Conservation (phyloP, 1,140 invertebrate species). For the Megalopta genalis region DNA sequence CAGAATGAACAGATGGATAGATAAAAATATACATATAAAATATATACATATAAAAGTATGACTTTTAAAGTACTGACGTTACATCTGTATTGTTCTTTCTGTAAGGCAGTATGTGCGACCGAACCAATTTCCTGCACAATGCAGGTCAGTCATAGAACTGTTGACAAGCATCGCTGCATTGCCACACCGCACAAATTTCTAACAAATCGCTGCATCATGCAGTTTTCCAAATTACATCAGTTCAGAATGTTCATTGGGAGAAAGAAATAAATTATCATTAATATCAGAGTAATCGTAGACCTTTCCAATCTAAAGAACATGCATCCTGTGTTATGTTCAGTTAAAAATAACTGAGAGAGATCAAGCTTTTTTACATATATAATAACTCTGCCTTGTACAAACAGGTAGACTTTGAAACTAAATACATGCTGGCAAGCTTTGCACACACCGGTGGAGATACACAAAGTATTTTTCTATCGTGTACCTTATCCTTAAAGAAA, state of each 20-base stretch:
- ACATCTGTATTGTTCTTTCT: constrained; percentile 48
- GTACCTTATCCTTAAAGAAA: constrained; percentile 37
- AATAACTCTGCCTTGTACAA: constrained; percentile 35
- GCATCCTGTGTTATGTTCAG: constrained; percentile 30
- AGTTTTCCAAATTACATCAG: constrained; percentile 60
- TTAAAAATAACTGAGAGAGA: constrained; percentile 46
- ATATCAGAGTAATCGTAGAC: constrained; percentile 53
- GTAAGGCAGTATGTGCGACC: constrained; percentile 47
- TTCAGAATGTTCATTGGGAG: constrained; percentile 44
- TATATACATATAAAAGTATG: constrained; percentile 42
- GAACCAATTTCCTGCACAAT: constrained; percentile 43
- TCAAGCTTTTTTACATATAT: constrained; percentile 46
- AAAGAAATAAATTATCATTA: constrained; percentile 48
- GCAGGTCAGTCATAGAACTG: constrained; percentile 48
- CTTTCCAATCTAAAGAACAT: constrained; percentile 59
- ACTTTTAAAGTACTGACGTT: constrained; percentile 44
- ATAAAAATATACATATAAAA: constrained; percentile 40
- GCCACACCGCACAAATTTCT: constrained; percentile 50
- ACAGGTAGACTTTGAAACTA: constrained; percentile 42
- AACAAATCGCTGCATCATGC: constrained; percentile 37
- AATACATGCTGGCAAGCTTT: constrained; percentile 37
- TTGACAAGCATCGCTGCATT: constrained; percentile 47
- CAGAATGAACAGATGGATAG: constrained; percentile 49
- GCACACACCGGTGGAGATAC: constrained; percentile 37
- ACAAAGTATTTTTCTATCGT: constrained; percentile 40